Evolutionary conservation across 2,888 invertebrate species (phyloP), one percentile per base, ranked within the genome.

Genomic region (Thumatha senex): DNA sequence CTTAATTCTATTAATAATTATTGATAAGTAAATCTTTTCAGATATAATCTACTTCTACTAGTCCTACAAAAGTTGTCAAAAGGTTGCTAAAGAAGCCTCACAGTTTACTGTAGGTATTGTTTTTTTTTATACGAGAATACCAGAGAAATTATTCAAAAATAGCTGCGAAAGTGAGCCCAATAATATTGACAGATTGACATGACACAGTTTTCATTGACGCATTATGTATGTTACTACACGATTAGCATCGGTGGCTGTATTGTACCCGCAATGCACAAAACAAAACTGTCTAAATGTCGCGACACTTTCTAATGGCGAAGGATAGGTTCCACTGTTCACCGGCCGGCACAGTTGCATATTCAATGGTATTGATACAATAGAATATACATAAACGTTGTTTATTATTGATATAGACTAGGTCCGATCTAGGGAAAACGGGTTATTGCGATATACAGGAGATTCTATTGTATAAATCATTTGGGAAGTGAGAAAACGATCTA

Each of bases 291-390:
- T 40, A 54, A 52, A 42, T 48, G 31, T 53, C 43, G 56, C 12
- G 36, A 48, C 45, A 56, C 63, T 67, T 67, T 69, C 67, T 63
- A 62, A 36, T 40, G 2, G 42, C 29, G 54, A 38, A 24, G 38
- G 9, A 12, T 56, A 57, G 14, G 58, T 55, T 58, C 52, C 54
- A 48, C 45, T 12, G 45, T 3, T 31, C 29, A 13, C 29, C 12
- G 44, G 13, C 15, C 15, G 5, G 10, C 11, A 29, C 30, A 29
- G 12, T 24, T 33, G 33, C 9, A 44, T 44, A 14, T 35, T 35
- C 13, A 35, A 18, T 10, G 29, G 14, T 36, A 29, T 30, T 36
- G 44, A 35, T 38, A 36, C 36, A 34, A 40, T 29, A 10, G 30
- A 29, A 12, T 30, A 13, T 9, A 8, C 29, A 30, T 24, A 30